phyloP scores from a whole-genome alignment of 1,140 invertebrate species.

The Drosophila repleta region DNA sequence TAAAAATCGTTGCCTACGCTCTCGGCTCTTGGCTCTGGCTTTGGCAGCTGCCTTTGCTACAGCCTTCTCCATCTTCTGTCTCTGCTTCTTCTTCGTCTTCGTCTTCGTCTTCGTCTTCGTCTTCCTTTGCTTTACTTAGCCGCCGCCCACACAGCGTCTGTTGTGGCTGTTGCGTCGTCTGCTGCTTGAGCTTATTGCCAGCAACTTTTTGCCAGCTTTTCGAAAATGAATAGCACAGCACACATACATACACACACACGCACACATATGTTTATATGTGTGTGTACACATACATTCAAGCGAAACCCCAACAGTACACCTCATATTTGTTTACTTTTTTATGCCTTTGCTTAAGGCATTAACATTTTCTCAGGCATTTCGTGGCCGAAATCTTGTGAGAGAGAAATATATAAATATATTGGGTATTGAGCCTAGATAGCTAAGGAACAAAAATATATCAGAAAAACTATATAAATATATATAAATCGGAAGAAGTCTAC shows the following conservation, averaged over 20 bases:
- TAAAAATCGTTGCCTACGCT: constrained; percentile 57
- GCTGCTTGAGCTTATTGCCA: constrained; percentile 59
- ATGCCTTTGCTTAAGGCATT: constrained; percentile 12
- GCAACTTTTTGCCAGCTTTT: constrained; percentile 70
- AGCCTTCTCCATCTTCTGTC: not conserved
- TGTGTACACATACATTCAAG: constrained; percentile 9
- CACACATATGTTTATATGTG: no score
- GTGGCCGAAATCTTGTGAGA: not conserved
- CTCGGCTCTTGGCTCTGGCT: not conserved
- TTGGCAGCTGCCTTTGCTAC: constrained; percentile 6
- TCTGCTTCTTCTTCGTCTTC: not conserved
- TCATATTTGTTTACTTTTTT: constrained; percentile 72
- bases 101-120: no score
- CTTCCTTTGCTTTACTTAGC: constrained; percentile 20
- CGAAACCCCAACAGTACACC: constrained; percentile 41
- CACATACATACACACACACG: constrained; percentile 8
- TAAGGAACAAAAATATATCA: no score
- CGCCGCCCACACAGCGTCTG: constrained; percentile 29
- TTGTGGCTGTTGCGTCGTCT: constrained; percentile 25
- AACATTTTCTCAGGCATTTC: not conserved
- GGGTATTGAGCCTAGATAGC: no score
- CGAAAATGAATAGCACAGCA: constrained; percentile 64
- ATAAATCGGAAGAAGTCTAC: no score
- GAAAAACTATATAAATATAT: no score
- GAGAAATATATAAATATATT: no score